Conservation (phyloP, 2,113 vertebrate species). For the Seriola dumerili region DNA sequence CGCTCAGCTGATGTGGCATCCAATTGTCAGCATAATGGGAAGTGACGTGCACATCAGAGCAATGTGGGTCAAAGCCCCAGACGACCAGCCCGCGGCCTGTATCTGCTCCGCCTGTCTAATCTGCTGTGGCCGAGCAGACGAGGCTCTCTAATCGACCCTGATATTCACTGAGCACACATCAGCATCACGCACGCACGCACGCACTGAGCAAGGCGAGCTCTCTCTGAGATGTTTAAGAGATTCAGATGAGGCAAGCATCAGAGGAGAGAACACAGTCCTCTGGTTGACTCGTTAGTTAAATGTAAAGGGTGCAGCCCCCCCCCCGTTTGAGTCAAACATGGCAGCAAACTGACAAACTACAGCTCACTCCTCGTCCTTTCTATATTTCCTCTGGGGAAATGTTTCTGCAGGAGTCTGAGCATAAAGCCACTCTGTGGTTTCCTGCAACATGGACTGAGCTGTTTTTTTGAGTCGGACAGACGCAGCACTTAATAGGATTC, state of each 20-base stretch:
- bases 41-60: conserved; percentile 83
- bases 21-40: conserved; percentile 76
- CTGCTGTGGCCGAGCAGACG: conserved; percentile 86
- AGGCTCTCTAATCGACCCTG: conserved; percentile 89
- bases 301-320: not conserved
- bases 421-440: not conserved
- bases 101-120: conserved; percentile 87
- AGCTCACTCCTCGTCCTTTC: too few relatives aligned
- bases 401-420: too few relatives aligned
- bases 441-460: conserved; percentile 28
- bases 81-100: conserved; percentile 76
- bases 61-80: conserved; percentile 86
- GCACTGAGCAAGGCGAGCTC: not conserved
- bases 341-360: too few relatives aligned
- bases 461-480: conserved; percentile 50
- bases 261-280: conserved; percentile 2
- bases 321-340: conserved; percentile 8
- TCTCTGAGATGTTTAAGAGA: conserved; percentile 8
- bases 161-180: conserved; percentile 90
- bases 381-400: too few relatives aligned
- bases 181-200: conserved; percentile 54
- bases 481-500: conserved; percentile 70
- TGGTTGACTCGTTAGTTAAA: conserved; percentile 14
- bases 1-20: conserved; percentile 75
- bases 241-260: not conserved